phyloP scores from a whole-genome alignment of 1,140 invertebrate genomes.

The Pissodes strobi region DNA sequence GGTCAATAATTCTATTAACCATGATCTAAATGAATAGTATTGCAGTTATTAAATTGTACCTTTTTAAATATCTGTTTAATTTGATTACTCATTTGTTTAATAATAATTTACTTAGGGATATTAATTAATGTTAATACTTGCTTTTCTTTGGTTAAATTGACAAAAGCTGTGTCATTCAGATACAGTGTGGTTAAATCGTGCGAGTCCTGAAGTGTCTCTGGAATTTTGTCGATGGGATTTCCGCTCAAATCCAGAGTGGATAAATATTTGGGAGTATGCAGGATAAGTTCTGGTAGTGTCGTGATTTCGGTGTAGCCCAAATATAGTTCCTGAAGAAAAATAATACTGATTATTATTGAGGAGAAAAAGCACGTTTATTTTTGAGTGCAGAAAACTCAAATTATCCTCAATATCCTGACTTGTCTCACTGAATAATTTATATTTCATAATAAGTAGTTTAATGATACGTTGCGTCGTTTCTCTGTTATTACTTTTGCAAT shows the following conservation, averaged over 20 bases:
- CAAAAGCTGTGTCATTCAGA: slow-evolving; percentile 72
- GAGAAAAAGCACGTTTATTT: too few species aligned
- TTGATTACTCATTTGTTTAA: background rate
- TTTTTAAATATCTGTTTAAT: too few species aligned
- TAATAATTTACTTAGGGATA: background rate
- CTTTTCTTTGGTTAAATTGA: slow-evolving; percentile 56
- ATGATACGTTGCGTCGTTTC: too few species aligned
- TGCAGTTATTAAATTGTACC: too few species aligned
- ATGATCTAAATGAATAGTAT: too few species aligned
- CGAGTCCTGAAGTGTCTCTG: slow-evolving; percentile 63
- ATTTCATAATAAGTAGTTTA: too few species aligned
- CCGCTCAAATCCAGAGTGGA: slow-evolving; percentile 69
- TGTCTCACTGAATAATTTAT: too few species aligned
- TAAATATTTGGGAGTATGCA: slow-evolving; percentile 68
- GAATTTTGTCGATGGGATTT: slow-evolving; percentile 67
- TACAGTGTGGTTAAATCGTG: slow-evolving; percentile 64
- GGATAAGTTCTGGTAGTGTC: slow-evolving; percentile 64
- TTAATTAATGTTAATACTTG: slow-evolving; percentile 36
- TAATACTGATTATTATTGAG: background rate
- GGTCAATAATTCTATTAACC: too few species aligned
- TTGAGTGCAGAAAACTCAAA: too few species aligned
- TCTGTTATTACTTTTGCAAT: too few species aligned
- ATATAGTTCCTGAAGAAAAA: slow-evolving; percentile 62
- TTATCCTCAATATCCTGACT: too few species aligned
- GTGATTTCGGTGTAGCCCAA: slow-evolving; percentile 68